Evolutionary conservation across 1,140 invertebrate species (phyloP).

Genomic region (Orussus abietinus): DNA sequence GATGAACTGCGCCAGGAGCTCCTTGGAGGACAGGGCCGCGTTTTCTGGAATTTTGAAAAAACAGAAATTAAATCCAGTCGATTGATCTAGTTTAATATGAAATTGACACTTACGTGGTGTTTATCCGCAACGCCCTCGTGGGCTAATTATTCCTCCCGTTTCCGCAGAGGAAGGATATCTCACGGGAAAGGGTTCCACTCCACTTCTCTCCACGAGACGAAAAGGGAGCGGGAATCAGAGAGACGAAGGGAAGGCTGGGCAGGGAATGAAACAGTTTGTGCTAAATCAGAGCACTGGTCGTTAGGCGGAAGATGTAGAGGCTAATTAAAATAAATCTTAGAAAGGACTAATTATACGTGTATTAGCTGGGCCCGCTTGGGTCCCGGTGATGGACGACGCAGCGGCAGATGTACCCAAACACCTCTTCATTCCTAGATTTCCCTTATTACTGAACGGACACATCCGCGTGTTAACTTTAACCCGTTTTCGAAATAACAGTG

Average conservation of each 20-base stretch:
- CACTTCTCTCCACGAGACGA: not conserved
- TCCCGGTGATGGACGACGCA: constrained; percentile 49
- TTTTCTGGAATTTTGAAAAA: too few relatives aligned
- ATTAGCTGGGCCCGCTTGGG: constrained; percentile 46
- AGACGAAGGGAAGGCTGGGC: constrained; percentile 15
- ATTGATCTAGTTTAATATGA: too few relatives aligned
- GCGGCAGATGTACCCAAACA: constrained; percentile 53
- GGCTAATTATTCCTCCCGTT: too few relatives aligned
- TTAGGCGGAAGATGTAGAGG: constrained; percentile 49
- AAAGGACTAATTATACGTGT: constrained; percentile 56
- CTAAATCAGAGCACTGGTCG: constrained; percentile 50
- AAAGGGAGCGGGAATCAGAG: not conserved
- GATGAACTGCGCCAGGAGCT: too few relatives aligned
- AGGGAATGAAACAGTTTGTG: constrained; percentile 39
- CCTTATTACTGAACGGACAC: constrained; percentile 47
- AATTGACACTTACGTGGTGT: too few relatives aligned
- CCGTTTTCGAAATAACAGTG: too few relatives aligned
- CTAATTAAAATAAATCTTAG: constrained; percentile 57
- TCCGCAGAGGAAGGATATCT: not conserved
- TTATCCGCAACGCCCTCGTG: too few relatives aligned
- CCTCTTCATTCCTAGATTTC: constrained; percentile 55
- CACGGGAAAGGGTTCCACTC: not conserved
- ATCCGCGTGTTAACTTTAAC: too few relatives aligned
- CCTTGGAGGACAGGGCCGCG: too few relatives aligned
- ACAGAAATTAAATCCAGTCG: too few relatives aligned